Percentiles rank a stretch among this genome's conserved stretches.
phyloP scores from a whole-genome alignment of 2,113 vertebrate species.

The Paramisgurnus dabryanus region DNA sequence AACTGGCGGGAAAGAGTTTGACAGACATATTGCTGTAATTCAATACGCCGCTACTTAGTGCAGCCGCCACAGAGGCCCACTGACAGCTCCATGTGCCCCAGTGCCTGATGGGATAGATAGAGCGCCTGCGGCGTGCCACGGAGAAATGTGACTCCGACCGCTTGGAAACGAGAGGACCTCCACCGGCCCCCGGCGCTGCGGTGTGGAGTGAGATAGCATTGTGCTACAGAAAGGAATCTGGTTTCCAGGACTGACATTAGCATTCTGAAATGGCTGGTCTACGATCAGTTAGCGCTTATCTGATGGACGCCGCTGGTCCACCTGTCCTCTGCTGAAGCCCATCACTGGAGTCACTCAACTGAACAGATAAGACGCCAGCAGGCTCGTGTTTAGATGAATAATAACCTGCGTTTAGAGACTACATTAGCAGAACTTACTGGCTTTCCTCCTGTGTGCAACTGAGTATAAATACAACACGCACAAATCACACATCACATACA shows the following conservation, averaged over 20 bases:
- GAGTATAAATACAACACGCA: too few relatives aligned
- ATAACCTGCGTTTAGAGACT: constrained; percentile 43
- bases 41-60: constrained; percentile 64
- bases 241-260: constrained; percentile 63
- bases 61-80: constrained; percentile 55
- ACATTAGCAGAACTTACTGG: constrained; percentile 35
- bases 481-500: too few relatives aligned
- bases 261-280: constrained; percentile 39
- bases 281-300: constrained; percentile 37
- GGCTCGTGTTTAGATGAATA: constrained; percentile 44
- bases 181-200: constrained; percentile 12
- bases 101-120: constrained; percentile 54
- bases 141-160: constrained; percentile 44
- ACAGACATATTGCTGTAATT: constrained; percentile 75
- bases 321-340: constrained; percentile 48
- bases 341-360: constrained; percentile 40
- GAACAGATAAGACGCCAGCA: constrained; percentile 40
- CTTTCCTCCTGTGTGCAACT: constrained; percentile 2
- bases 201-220: constrained; percentile 41
- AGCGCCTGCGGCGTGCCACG: constrained; percentile 46
- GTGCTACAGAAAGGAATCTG: constrained; percentile 57
- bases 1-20: constrained; percentile 50
- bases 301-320: constrained; percentile 40
- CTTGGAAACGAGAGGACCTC: constrained; percentile 27
- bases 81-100: constrained; percentile 54